Evolutionary conservation across 2,888 invertebrate genomes (phyloP), one percentile per base, ranked within the genome.

Genomic region (Euplagia quadripunctaria): DNA sequence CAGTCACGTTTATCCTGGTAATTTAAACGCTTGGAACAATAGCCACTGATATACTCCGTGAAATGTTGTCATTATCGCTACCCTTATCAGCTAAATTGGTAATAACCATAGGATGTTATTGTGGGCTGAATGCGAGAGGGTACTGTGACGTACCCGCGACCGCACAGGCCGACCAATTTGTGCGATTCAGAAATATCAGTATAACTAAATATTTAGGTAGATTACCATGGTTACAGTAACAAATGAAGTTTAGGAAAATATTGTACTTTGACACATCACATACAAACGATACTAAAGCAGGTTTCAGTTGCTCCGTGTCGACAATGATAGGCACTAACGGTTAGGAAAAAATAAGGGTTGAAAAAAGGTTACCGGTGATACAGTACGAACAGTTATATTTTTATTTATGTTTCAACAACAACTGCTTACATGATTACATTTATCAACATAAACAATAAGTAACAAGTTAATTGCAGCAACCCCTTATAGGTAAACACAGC

Each of bases 11-110:
- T 63, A 49, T 31, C 14, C 52, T 63, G 20, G 51, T 70, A 42
- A 70, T 70, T 64, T 70, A 64, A 64, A 70, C n/a, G 52, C 51
- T 55, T 46, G 65, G 41, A 65, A 65, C 71, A 71, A 58, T 71
- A 46, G 61, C 51, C 61, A 31, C 31, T 71, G 65, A 72, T 64
- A 42, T 61, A 46, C 17, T 46, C 61, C 8, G 49, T 49, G 61
- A 49, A 66, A 66, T 64, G 63, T 68, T 42, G 63, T 52, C 49
- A 67, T 67, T 67, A 72, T 51, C n/a, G 17, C 51, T 20, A 43
- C 16, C 67, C 42, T 72, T 67, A 72, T 72, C 58, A 72, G 20
- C 42, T 61, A 14, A 46, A 41, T 41, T 42, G 58, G 67, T 63
- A 52, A 72, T 72, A 72, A 67, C 68, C 61, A 49, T 43, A 63